Percentiles rank a stretch among this genome's conserved stretches.
phyloP scores from a whole-genome alignment of 2,797 vertebrate species.

The Acanthurus lineatus region DNA sequence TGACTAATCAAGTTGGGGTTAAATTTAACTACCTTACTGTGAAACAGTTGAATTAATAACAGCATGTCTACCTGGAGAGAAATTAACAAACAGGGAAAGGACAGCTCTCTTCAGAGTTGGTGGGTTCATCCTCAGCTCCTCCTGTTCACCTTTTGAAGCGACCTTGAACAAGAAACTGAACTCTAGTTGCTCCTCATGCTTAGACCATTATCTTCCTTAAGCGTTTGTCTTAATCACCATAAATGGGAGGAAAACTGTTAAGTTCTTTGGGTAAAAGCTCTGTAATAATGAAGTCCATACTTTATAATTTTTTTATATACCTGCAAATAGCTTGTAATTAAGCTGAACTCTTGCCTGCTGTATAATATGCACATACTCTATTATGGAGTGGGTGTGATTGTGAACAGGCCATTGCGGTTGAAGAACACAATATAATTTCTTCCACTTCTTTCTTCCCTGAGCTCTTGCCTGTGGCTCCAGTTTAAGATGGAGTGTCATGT shows the following conservation, averaged over 20 bases:
- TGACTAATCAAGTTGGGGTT: too few species aligned
- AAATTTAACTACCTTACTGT: too few species aligned
- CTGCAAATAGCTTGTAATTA: slow-evolving; percentile 3
- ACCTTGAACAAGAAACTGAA: slow-evolving; percentile 19
- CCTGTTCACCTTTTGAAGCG: neutral
- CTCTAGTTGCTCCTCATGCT: neutral
- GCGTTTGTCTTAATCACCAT: neutral
- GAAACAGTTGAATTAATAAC: too few species aligned
- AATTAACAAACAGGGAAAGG: too few species aligned
- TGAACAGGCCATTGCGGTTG: slow-evolving; percentile 1
- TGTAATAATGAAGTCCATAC: neutral
- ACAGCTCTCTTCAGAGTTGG: too few species aligned
- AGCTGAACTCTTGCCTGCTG: slow-evolving; percentile 1
- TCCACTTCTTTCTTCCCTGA: slow-evolving; percentile 34
- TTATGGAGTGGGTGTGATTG: slow-evolving; percentile 15
- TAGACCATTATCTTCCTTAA: neutral
- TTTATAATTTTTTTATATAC: slow-evolving; percentile 3
- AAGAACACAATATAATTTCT: slow-evolving; percentile 52
- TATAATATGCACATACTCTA: neutral
- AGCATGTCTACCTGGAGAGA: too few species aligned
- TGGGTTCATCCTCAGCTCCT: neutral
- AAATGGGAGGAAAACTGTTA: slow-evolving; percentile 15
- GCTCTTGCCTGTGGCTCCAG: slow-evolving; percentile 61
- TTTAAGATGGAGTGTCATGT: slow-evolving; percentile 69
- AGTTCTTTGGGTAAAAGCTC: neutral